Conservation (phyloP, 1,140 invertebrate species). For the Formica exsecta region DNA sequence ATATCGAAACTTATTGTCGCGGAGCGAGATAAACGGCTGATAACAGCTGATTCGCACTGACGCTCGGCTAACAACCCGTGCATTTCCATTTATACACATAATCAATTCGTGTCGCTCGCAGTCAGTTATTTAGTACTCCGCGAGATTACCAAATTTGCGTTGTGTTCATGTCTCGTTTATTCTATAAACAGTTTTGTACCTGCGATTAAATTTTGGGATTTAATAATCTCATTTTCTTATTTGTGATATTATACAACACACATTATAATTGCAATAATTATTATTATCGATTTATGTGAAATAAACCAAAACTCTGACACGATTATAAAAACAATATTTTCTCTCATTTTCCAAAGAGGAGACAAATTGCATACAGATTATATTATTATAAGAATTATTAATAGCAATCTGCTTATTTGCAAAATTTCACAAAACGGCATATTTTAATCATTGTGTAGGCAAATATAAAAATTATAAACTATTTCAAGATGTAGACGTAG, state of each 20-base stretch:
- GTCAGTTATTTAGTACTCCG: not conserved
- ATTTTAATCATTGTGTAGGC: slow-evolving; percentile 7
- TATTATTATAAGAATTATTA: not conserved
- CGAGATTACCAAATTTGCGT: not conserved
- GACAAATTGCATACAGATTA: not conserved
- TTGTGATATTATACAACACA: not conserved
- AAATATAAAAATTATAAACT: not conserved
- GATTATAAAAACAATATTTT: not conserved
- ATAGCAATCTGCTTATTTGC: not conserved
- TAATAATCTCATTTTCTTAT: slow-evolving; percentile 19
- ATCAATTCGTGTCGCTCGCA: slow-evolving; percentile 31
- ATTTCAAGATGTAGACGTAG: not conserved
- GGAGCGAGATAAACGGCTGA: slow-evolving; percentile 67
- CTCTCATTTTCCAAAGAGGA: not conserved
- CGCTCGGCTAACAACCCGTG: not conserved
- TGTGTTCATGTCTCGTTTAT: not conserved
- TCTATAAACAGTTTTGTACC: slow-evolving; percentile 14
- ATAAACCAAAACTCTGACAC: not conserved
- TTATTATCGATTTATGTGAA: not conserved
- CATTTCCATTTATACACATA: slow-evolving; percentile 27
- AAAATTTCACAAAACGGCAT: not conserved
- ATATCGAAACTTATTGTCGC: slow-evolving; percentile 67
- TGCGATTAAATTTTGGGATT: not conserved
- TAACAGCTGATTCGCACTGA: slow-evolving; percentile 51
- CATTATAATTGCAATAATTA: not conserved